Evolutionary conservation across 2,797 vertebrate species (phyloP).

Genomic region (Platyrinchus mystaceus): DNA sequence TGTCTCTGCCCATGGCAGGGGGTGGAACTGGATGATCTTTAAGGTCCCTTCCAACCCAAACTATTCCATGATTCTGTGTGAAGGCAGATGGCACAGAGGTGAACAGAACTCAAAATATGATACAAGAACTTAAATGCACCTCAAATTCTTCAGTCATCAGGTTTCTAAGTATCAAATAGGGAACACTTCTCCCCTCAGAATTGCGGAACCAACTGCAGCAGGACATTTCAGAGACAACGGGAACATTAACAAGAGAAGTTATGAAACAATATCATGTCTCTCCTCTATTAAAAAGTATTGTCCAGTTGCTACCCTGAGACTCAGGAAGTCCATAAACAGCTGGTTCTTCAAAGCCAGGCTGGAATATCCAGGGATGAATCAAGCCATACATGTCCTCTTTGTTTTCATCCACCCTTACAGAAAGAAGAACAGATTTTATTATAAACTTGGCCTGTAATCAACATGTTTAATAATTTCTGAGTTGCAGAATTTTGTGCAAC

Average conservation of each 20-base stretch:
- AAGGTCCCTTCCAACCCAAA: not conserved
- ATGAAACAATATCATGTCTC: not conserved
- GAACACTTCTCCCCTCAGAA: not conserved
- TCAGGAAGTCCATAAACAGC: not conserved
- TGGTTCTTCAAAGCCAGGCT: not conserved
- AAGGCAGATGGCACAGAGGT: fast-evolving
- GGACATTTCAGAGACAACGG: not conserved
- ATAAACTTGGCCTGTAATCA: not conserved
- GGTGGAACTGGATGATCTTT: not conserved
- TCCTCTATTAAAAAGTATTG: not conserved
- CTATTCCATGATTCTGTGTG: not conserved
- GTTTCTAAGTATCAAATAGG: not conserved
- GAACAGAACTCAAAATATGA: not conserved
- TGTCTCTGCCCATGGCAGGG: not conserved
- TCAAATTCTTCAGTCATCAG: not conserved
- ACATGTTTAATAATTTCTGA: not conserved
- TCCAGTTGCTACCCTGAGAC: not conserved
- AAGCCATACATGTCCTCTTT: not conserved
- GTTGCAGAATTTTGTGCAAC: not conserved
- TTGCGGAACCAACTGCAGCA: not conserved
- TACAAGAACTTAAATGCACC: not conserved
- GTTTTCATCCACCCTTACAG: not conserved
- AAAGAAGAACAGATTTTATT: not conserved
- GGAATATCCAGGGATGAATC: not conserved
- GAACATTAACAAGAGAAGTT: not conserved